phyloP scores from a whole-genome alignment of 2,888 invertebrate species.

The Hylaea fasciaria region DNA sequence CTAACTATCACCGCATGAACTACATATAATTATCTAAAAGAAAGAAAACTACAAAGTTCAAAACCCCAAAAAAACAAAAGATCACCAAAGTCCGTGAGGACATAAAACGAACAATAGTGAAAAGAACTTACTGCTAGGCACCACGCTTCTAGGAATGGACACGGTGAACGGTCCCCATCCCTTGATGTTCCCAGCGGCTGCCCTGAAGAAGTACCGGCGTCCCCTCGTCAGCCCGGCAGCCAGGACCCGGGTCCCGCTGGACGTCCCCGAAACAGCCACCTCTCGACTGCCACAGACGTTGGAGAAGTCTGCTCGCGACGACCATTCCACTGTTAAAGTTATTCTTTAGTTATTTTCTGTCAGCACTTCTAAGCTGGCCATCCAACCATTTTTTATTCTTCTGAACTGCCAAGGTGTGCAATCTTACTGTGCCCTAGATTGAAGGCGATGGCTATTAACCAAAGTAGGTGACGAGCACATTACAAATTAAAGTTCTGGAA shows the following conservation, averaged over 20 bases:
- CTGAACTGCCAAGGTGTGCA: no score
- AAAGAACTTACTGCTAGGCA: slow-evolving; percentile 93
- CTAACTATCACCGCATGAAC: no score
- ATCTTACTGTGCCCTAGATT: no score
- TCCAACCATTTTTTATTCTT: not conserved
- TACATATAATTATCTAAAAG: no score
- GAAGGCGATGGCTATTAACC: no score
- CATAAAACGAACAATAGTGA: no score
- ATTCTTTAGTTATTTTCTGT: not conserved
- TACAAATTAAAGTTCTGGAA: no score
- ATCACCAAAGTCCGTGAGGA: no score
- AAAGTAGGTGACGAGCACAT: no score
- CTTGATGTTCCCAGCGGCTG: slow-evolving; percentile 96
- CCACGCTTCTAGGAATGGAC: slow-evolving; percentile 92
- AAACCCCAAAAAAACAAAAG: no score
- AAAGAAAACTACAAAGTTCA: no score
- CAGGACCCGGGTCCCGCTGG: slow-evolving; percentile 77
- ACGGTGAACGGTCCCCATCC: slow-evolving; percentile 93
- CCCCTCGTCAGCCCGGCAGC: slow-evolving; percentile 92
- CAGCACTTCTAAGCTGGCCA: no score
- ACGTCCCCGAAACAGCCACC: slow-evolving; percentile 73
- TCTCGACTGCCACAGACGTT: slow-evolving; percentile 92
- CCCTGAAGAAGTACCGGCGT: slow-evolving; percentile 94
- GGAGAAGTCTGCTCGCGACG: slow-evolving; percentile 92
- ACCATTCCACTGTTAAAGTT: slow-evolving; percentile 94